A percentile compares a stretch with the other conserved stretches of the same genome.
Evolutionary conservation across 2,888 invertebrate species (phyloP).

Genomic region (Drosophila kanekoi): DNA sequence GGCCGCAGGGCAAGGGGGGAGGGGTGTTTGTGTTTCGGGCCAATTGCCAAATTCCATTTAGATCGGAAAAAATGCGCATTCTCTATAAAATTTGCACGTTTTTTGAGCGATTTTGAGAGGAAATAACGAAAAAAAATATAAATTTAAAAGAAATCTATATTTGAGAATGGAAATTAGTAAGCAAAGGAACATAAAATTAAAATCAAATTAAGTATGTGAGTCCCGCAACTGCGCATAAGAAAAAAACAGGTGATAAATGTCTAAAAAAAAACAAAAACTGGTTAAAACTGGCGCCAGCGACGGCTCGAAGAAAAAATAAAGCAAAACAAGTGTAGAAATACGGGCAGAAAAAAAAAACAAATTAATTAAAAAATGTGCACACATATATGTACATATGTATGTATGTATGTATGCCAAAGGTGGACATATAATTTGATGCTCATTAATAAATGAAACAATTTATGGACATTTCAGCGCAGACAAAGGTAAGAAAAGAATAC

Average conservation of each 20-base stretch:
- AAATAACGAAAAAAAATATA: not conserved
- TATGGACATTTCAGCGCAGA: not conserved
- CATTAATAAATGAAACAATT: not conserved
- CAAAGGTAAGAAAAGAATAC: not conserved
- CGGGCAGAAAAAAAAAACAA: not conserved
- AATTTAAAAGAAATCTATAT: not conserved
- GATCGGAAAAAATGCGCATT: slow-evolving; percentile 13
- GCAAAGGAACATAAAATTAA: not conserved
- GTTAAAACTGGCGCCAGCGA: slow-evolving; percentile 3
- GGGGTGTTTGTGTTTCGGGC: slow-evolving; percentile 9
- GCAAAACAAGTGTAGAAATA: slow-evolving; percentile 1
- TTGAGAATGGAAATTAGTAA: not conserved
- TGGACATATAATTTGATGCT: too few species aligned
- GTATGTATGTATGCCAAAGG: not conserved
- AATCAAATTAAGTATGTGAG: not conserved
- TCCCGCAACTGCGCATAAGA: slow-evolving; percentile 8
- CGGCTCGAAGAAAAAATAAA: not conserved
- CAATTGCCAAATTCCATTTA: slow-evolving; percentile 29
- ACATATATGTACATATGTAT: not conserved
- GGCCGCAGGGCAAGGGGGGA: too few species aligned
- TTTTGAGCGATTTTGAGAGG: not conserved
- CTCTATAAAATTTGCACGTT: slow-evolving; percentile 54
- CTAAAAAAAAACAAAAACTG: slow-evolving; percentile 10
- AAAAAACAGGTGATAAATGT: slow-evolving; percentile 10
- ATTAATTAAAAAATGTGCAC: not conserved